Evolutionary conservation across 2,113 vertebrate genomes (phyloP).

Genomic region (Prietella phreatophila): DNA sequence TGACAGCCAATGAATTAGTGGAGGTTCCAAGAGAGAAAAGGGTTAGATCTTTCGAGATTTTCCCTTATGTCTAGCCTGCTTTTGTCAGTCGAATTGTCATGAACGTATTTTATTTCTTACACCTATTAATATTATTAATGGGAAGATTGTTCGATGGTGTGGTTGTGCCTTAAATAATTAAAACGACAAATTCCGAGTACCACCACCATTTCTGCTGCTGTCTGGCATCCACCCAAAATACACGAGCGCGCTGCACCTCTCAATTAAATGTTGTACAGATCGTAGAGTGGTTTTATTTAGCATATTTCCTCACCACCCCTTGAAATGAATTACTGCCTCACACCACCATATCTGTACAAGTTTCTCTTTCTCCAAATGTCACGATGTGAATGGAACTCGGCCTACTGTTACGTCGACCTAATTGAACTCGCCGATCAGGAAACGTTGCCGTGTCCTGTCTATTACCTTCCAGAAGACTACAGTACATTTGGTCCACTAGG

Average conservation of each 20-base stretch:
- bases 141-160: not conserved
- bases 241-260: not conserved
- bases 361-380: conserved; percentile 45
- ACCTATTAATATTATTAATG: not conserved
- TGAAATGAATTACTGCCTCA: not conserved
- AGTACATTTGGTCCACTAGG: not conserved
- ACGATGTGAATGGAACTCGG: conserved; percentile 47
- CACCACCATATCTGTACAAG: not conserved
- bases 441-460: not conserved
- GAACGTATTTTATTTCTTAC: not conserved
- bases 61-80: not conserved
- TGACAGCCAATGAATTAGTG: not conserved
- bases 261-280: not conserved
- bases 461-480: not conserved
- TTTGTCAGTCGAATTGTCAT: not conserved
- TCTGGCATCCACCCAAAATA: conserved; percentile 11
- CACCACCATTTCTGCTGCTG: not conserved
- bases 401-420: not conserved
- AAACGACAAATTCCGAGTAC: not conserved
- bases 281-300: not conserved
- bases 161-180: not conserved
- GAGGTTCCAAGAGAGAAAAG: not conserved
- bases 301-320: not conserved
- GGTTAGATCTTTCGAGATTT: not conserved
- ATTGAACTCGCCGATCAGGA: not conserved